Conservation (phyloP, 2,113 vertebrate species). For the Larimichthys crocea region DNA sequence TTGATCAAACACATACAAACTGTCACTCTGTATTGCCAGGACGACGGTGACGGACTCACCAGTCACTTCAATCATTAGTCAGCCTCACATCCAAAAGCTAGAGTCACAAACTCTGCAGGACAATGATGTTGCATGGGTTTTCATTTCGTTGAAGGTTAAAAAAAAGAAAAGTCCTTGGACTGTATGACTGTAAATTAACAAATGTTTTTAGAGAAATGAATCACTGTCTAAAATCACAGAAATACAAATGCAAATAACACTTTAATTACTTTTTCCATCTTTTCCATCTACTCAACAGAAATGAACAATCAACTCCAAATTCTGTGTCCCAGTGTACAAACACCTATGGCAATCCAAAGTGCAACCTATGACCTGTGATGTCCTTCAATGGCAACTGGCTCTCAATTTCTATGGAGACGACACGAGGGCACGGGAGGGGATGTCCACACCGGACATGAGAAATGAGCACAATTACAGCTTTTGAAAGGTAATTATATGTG, state of each 20-base stretch:
- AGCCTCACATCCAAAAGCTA: conserved; percentile 42
- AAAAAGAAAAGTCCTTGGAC: not conserved
- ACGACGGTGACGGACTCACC: conserved; percentile 64
- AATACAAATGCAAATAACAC: not conserved
- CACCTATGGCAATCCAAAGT: conserved; percentile 9
- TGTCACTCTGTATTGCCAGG: conserved; percentile 72
- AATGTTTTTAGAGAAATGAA: not conserved
- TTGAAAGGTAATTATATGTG: conserved; percentile 79
- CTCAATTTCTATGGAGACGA: conserved; percentile 61
- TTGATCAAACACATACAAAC: conserved; percentile 79
- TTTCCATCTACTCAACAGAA: not conserved
- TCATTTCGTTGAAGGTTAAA: not conserved
- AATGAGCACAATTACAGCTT: conserved; percentile 81
- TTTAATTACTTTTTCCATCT: not conserved
- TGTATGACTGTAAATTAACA: not conserved
- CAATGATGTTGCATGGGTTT: conserved; percentile 10
- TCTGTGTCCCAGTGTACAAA: not conserved
- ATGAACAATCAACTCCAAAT: not conserved
- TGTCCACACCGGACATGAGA: conserved; percentile 69
- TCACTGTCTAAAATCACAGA: not conserved
- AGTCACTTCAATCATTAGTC: conserved; percentile 72
- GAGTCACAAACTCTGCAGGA: conserved; percentile 23
- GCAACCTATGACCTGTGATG: conserved; percentile 42
- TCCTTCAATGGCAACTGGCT: conserved; percentile 54
- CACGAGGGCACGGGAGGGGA: conserved; percentile 42